These are phyloP conservation scores for Macrotus californicus DNA, from an alignment of 2,113 vertebrate species.

Conservation along the genomic window DNA sequence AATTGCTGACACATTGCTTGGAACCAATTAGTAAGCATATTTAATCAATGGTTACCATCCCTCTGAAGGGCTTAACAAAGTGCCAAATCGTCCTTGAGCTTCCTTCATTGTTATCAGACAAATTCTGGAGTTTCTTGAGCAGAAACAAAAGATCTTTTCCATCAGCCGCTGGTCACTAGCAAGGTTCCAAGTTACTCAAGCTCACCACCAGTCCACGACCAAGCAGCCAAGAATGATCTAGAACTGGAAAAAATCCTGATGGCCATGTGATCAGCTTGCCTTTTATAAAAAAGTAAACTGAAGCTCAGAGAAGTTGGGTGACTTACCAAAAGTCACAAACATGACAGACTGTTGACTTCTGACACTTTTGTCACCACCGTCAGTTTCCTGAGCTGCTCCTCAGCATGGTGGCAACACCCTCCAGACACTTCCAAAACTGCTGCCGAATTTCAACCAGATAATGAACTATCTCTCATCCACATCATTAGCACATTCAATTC, in stretches of 20 bases:
- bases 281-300: neutral
- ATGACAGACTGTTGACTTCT: neutral
- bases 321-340: neutral
- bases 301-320: neutral
- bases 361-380: neutral
- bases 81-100: slow-evolving; percentile 5
- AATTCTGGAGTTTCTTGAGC: slow-evolving; percentile 14
- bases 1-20: neutral
- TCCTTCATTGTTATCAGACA: slow-evolving; percentile 16
- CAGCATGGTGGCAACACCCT: neutral
- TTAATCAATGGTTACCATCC: slow-evolving; percentile 40
- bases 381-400: neutral
- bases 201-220: neutral
- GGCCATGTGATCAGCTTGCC: neutral
- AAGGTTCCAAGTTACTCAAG: neutral
- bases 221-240: neutral
- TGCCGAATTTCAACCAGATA: neutral
- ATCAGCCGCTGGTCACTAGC: neutral
- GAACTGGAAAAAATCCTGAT: neutral
- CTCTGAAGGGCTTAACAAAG: slow-evolving; percentile 3
- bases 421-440: neutral
- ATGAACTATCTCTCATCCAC: neutral
- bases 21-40: slow-evolving; percentile 39
- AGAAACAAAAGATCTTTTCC: slow-evolving; percentile 11
- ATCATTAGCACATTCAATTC: neutral